These are phyloP conservation scores for Lutjanus campechanus DNA, from an alignment of 2,797 vertebrate species.

Conservation along the genomic window DNA sequence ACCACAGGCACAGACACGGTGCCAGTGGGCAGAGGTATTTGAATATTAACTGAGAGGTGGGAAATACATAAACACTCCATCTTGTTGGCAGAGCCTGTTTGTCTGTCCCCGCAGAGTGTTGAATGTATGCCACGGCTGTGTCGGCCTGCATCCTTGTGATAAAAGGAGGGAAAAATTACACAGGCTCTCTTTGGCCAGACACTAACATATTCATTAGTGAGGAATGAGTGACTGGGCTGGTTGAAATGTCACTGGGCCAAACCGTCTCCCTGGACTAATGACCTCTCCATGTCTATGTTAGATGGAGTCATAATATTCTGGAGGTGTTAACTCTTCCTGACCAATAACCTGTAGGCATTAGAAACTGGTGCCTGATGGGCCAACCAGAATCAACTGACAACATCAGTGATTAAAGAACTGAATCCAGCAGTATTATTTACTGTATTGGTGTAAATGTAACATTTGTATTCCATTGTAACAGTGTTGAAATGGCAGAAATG, in stretches of 20 bases:
- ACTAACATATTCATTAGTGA: slow-evolving; percentile 82
- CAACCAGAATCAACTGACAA: background rate
- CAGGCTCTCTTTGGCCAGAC: slow-evolving; percentile 67
- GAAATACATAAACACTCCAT: slow-evolving; percentile 75
- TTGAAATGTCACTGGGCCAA: slow-evolving; percentile 83
- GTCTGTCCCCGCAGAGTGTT: slow-evolving; percentile 68
- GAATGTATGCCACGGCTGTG: slow-evolving; percentile 76
- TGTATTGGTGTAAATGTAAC: background rate
- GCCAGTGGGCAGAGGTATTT: slow-evolving; percentile 66
- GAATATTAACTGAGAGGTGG: slow-evolving; percentile 75
- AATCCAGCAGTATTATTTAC: background rate
- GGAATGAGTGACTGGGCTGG: slow-evolving; percentile 75
- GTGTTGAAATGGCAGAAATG: background rate
- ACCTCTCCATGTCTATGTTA: slow-evolving; percentile 62
- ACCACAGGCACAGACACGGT: slow-evolving; percentile 16
- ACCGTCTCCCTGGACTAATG: slow-evolving; percentile 75
- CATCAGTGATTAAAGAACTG: background rate
- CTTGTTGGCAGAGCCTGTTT: slow-evolving; percentile 79
- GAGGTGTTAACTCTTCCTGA: slow-evolving; percentile 8
- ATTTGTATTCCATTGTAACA: background rate
- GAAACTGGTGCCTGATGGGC: background rate
- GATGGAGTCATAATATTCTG: slow-evolving; percentile 30
- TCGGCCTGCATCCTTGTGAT: slow-evolving; percentile 83
- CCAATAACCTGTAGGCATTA: background rate
- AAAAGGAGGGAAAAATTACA: slow-evolving; percentile 82